Percentiles rank a stretch among this genome's conserved stretches.
phyloP scores from a whole-genome alignment of 2,888 invertebrate genomes.

The Gerris lacustris region DNA sequence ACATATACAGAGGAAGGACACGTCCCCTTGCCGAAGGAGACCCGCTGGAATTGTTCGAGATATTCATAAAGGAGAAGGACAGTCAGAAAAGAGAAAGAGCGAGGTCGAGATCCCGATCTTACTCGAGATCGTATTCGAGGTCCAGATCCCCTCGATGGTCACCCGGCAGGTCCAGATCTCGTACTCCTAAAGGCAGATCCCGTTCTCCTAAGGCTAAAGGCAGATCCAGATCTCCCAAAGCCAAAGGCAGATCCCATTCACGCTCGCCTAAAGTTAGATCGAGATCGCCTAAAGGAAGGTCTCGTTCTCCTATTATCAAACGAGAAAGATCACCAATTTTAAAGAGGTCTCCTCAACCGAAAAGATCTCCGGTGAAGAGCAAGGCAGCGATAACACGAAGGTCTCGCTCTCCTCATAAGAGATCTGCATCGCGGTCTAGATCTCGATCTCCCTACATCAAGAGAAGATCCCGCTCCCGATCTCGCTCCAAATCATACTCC shows the following conservation, averaged over 20 bases:
- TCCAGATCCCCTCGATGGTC: slow-evolving; percentile 29
- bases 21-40: slow-evolving; percentile 33
- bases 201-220: slow-evolving; percentile 39
- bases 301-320: background rate
- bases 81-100: slow-evolving; percentile 37
- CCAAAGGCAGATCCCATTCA: slow-evolving; percentile 18
- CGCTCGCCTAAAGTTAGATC: slow-evolving; percentile 23
- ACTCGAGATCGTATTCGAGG: slow-evolving; percentile 29
- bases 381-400: slow-evolving; percentile 35
- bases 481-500: slow-evolving; percentile 41
- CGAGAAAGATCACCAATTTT: background rate
- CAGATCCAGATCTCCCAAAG: slow-evolving; percentile 43
- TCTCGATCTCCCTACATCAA: slow-evolving; percentile 34
- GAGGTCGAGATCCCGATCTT: slow-evolving; percentile 26
- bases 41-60: slow-evolving; percentile 74
- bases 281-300: slow-evolving; percentile 21
- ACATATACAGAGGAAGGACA: background rate
- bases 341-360: slow-evolving; percentile 33
- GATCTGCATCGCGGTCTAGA: slow-evolving; percentile 34
- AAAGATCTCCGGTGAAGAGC: slow-evolving; percentile 33
- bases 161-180: slow-evolving; percentile 45
- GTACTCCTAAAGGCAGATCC: slow-evolving; percentile 42
- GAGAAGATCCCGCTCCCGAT: slow-evolving; percentile 33
- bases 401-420: slow-evolving; percentile 35
- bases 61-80: slow-evolving; percentile 75